A percentile compares a stretch with the other conserved stretches of the same genome.
Evolutionary conservation across 2,797 vertebrate genomes (phyloP).

Genomic region (Luscinia megarhynchos): DNA sequence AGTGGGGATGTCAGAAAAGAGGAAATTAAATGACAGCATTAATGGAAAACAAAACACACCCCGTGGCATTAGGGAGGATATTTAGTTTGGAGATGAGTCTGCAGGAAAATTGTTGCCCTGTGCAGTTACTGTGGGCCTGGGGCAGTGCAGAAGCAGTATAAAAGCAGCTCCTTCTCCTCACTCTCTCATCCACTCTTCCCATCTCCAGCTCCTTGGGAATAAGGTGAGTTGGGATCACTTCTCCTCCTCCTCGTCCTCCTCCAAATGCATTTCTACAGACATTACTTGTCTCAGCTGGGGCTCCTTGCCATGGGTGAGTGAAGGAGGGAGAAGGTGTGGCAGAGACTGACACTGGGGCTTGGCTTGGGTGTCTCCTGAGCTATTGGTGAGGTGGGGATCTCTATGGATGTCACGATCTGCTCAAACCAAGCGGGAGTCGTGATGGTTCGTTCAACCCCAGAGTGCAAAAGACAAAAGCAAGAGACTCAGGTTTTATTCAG

Average conservation of each 20-base stretch:
- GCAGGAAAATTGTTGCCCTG: not conserved
- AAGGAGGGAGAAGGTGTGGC: not conserved
- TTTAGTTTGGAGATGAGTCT: not conserved
- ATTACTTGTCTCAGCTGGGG: not conserved
- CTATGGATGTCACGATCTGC: not conserved
- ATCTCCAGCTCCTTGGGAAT: not conserved
- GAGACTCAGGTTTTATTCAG: too few relatives aligned
- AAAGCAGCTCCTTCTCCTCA: not conserved
- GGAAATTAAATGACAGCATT: not conserved
- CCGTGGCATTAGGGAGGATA: not conserved
- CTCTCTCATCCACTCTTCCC: not conserved
- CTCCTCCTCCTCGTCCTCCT: not conserved
- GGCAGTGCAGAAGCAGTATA: not conserved
- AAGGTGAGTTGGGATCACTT: not conserved
- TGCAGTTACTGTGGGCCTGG: not conserved
- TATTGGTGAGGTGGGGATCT: too few relatives aligned
- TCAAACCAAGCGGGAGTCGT: too few relatives aligned
- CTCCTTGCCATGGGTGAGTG: too few relatives aligned
- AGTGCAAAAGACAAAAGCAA: too few relatives aligned
- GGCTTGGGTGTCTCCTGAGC: not conserved
- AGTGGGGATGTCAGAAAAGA: not conserved
- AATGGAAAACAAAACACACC: not conserved
- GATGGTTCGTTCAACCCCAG: too few relatives aligned
- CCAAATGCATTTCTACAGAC: not conserved
- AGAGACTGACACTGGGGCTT: not conserved